Percentiles rank a stretch among this genome's conserved stretches.
Evolutionary conservation across 2,113 vertebrate genomes (phyloP).

Genomic region (Xiphophorus couchianus): DNA sequence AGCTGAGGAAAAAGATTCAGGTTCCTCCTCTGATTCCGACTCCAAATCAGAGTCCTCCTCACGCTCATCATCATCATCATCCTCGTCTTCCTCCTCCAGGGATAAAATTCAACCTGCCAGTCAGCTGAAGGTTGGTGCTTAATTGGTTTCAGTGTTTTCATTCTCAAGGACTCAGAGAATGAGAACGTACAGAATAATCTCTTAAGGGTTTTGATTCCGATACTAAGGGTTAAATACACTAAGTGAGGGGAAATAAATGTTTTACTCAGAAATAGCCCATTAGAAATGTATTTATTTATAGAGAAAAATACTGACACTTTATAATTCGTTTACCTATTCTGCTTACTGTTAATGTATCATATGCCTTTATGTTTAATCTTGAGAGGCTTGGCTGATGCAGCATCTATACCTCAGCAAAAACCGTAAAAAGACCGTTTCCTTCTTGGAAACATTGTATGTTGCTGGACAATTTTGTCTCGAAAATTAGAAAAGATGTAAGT

Average conservation of each 20-base stretch:
- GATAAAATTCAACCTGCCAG: constrained; percentile 52
- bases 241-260: not conserved
- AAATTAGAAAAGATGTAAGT: not conserved
- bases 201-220: not conserved
- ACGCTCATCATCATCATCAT: constrained; percentile 63
- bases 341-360: too few species aligned
- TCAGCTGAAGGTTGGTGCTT: constrained; percentile 75
- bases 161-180: not conserved
- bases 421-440: too few species aligned
- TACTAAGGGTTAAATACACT: not conserved
- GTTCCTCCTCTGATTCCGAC: constrained; percentile 80
- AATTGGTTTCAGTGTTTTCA: constrained; percentile 30
- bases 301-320: not conserved
- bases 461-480: not conserved
- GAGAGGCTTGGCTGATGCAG: too few species aligned
- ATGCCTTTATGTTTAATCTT: not conserved
- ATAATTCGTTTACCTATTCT: not conserved
- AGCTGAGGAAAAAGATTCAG: constrained; percentile 49
- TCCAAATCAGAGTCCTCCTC: constrained; percentile 76
- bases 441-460: too few species aligned
- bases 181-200: not conserved
- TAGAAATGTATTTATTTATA: not conserved
- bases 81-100: constrained; percentile 36
- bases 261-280: not conserved
- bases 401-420: too few species aligned